phyloP scores from a whole-genome alignment of 2,113 vertebrate species.

The Ctenomys sociabilis region DNA sequence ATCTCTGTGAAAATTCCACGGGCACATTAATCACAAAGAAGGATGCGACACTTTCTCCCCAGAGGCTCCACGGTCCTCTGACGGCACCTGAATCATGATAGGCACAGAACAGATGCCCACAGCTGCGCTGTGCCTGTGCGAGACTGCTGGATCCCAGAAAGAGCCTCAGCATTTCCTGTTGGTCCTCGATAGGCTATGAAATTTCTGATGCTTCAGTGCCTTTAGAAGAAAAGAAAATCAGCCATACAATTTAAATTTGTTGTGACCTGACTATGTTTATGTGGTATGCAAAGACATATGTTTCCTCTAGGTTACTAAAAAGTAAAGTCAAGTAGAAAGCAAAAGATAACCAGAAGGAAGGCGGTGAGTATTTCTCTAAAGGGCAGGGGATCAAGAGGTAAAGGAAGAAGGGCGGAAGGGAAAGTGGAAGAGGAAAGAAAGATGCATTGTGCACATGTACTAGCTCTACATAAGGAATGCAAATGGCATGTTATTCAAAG shows the following conservation, averaged over 20 bases:
- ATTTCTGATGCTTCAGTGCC: background rate
- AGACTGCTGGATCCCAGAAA: background rate
- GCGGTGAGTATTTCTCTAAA: too few relatives aligned
- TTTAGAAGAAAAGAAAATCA: background rate
- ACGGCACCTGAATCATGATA: rapidly evolving
- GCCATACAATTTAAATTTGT: background rate
- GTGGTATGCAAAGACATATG: background rate
- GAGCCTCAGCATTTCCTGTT: background rate
- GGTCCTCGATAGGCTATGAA: background rate
- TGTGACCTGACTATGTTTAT: background rate
- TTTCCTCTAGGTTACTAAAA: background rate
- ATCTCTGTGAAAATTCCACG: background rate
- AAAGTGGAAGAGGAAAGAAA: background rate
- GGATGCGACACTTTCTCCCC: background rate
- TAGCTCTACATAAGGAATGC: background rate
- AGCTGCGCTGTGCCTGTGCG: rapidly evolving
- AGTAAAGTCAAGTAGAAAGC: background rate
- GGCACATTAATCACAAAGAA: background rate
- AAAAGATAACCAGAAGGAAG: background rate
- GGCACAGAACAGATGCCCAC: rapidly evolving
- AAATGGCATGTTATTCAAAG: background rate
- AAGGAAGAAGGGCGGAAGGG: too few relatives aligned
- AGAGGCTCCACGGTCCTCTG: background rate
- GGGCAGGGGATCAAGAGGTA: too few relatives aligned
- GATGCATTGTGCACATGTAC: background rate